Percentiles rank a stretch among this genome's conserved stretches.
Evolutionary conservation across 2,797 vertebrate genomes (phyloP).

Genomic region (Siniperca scherzeri): DNA sequence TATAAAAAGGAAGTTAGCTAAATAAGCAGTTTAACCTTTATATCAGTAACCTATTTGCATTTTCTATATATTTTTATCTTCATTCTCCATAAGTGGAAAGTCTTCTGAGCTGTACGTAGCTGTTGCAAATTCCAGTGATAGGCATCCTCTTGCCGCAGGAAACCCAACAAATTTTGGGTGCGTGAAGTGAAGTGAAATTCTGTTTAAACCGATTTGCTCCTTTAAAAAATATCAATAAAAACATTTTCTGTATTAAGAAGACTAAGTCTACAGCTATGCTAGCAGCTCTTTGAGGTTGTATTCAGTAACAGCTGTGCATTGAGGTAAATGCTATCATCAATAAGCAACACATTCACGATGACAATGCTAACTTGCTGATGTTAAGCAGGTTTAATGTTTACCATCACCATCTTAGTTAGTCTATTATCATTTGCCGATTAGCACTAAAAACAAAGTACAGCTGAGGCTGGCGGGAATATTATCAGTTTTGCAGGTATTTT

Average conservation of each 20-base stretch:
- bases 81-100: background rate
- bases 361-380: background rate
- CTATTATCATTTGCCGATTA: background rate
- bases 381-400: too few relatives aligned
- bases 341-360: background rate
- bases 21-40: background rate
- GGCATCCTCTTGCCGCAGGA: background rate
- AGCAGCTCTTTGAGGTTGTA: background rate
- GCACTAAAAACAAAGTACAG: background rate
- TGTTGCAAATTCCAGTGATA: background rate
- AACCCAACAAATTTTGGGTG: background rate
- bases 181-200: background rate
- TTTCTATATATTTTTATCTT: background rate
- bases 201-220: background rate
- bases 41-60: background rate
- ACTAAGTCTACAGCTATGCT: background rate
- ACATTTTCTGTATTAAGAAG: background rate
- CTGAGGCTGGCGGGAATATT: too few relatives aligned
- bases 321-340: background rate
- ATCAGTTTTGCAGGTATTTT: too few relatives aligned
- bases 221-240: background rate
- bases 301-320: too few relatives aligned
- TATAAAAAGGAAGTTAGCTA: background rate
- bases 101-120: background rate
- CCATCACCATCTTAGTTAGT: background rate